phyloP scores from a whole-genome alignment of 1,140 invertebrate genomes.

The Holotrichia oblita region DNA sequence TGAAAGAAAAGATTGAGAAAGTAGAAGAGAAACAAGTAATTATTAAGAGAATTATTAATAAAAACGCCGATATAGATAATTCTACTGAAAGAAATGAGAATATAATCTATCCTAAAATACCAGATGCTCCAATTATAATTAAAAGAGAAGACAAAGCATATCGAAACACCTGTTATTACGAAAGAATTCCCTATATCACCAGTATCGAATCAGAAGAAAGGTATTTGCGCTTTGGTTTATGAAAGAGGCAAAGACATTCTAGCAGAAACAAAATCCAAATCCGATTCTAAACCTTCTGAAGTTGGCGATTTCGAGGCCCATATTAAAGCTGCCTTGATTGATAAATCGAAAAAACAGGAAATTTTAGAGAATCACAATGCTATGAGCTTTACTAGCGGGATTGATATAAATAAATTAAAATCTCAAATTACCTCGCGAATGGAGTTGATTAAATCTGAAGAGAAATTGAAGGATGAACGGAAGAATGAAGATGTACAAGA shows the following conservation, averaged over 20 bases:
- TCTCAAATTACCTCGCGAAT: constrained; percentile 11
- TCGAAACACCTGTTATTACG: not conserved
- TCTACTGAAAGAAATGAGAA: not conserved
- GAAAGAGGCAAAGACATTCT: not conserved
- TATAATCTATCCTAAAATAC: not conserved
- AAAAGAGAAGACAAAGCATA: not conserved
- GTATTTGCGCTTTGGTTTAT: constrained; percentile 5
- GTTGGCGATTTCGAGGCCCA: not conserved
- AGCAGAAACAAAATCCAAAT: not conserved
- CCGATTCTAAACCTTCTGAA: not conserved
- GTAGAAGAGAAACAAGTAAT: not conserved
- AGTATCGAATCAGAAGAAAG: constrained; percentile 1
- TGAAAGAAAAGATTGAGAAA: not conserved
- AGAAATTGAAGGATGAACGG: not conserved
- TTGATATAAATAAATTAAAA: constrained; percentile 18
- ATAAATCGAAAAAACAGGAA: not conserved
- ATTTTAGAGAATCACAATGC: not conserved
- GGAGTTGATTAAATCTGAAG: constrained; percentile 2
- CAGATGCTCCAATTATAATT: not conserved
- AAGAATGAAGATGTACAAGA: not conserved
- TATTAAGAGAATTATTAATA: constrained; percentile 22
- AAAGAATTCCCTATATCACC: not conserved
- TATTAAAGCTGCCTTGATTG: not conserved
- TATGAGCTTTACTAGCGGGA: not conserved
- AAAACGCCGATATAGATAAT: not conserved